These are phyloP conservation scores for Drosophila dunni DNA, from an alignment of 1,140 invertebrate genomes.

Conservation along the genomic window DNA sequence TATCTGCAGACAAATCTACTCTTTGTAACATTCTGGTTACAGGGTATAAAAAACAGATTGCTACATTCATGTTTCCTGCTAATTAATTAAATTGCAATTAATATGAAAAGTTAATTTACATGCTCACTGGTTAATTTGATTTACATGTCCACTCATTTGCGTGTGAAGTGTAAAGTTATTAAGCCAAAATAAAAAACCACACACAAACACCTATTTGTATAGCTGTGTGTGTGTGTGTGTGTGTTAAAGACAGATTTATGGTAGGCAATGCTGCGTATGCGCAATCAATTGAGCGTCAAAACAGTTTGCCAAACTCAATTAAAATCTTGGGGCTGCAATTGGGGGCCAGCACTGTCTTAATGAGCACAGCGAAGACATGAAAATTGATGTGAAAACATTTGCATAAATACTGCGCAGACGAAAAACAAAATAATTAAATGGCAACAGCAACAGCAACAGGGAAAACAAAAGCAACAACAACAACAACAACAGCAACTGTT, in stretches of 20 bases:
- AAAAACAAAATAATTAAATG: slow-evolving; percentile 60
- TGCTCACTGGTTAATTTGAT: slow-evolving; percentile 76
- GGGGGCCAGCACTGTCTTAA: slow-evolving; percentile 21
- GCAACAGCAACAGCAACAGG: slow-evolving; percentile 18
- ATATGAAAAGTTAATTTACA: slow-evolving; percentile 82
- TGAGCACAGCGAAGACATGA: slow-evolving; percentile 38
- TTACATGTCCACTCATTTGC: slow-evolving; percentile 59
- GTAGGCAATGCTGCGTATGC: slow-evolving; percentile 63
- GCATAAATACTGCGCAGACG: slow-evolving; percentile 45
- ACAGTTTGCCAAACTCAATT: slow-evolving; percentile 73
- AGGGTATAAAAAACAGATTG: slow-evolving; percentile 22
- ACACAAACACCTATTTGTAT: slow-evolving; percentile 17
- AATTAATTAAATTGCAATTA: slow-evolving; percentile 82
- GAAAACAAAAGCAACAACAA: slow-evolving; percentile 41
- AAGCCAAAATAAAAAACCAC: slow-evolving; percentile 32
- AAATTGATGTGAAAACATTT: slow-evolving; percentile 62
- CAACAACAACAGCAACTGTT: too few relatives aligned
- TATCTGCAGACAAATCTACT: not conserved
- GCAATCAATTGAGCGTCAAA: slow-evolving; percentile 79
- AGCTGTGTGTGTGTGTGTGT: not conserved
- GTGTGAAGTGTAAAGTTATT: slow-evolving; percentile 51
- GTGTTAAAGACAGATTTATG: slow-evolving; percentile 25
- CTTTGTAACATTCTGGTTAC: not conserved
- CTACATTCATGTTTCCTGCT: slow-evolving; percentile 44
- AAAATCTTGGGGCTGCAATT: slow-evolving; percentile 48